phyloP scores from a whole-genome alignment of 2,797 vertebrate species.

The Ctenosaura bakeri region DNA sequence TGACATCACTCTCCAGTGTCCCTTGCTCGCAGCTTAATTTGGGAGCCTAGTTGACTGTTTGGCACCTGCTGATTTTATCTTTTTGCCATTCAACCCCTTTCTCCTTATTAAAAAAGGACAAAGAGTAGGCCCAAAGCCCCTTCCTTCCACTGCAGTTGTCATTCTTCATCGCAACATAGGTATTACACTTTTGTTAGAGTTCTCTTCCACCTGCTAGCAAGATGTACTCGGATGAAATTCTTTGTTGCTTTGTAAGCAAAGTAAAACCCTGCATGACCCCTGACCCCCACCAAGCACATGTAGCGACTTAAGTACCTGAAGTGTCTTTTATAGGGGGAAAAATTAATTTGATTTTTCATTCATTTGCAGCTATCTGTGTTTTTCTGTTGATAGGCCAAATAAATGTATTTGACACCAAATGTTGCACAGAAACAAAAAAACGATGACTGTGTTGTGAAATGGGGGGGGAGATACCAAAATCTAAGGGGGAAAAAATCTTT shows the following conservation, averaged over 20 bases:
- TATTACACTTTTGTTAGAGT: constrained; percentile 32
- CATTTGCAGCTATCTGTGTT: constrained; percentile 58
- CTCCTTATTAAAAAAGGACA: background rate
- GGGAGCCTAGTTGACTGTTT: rapidly evolving
- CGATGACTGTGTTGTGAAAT: constrained; percentile 47
- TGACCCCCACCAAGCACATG: constrained; percentile 40
- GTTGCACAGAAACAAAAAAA: constrained; percentile 61
- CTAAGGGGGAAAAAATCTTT: background rate
- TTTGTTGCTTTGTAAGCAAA: background rate
- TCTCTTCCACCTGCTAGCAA: constrained; percentile 45
- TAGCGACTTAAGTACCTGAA: constrained; percentile 65
- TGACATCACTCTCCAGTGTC: background rate
- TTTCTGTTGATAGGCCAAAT: constrained; percentile 68
- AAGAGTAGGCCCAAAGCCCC: background rate
- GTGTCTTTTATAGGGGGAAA: constrained; percentile 24
- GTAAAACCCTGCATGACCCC: background rate
- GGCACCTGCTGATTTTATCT: rapidly evolving
- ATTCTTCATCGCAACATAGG: background rate
- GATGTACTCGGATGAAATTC: background rate
- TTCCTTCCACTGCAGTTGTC: background rate
- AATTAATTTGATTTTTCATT: constrained; percentile 33
- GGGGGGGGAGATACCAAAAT: background rate
- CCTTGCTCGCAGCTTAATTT: rapidly evolving
- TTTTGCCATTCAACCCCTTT: rapidly evolving
- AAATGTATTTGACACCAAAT: constrained; percentile 69